Evolutionary conservation across 2,888 invertebrate genomes (phyloP), one percentile per base, ranked within the genome.

Genomic region (Ryuthela nishihirai): DNA sequence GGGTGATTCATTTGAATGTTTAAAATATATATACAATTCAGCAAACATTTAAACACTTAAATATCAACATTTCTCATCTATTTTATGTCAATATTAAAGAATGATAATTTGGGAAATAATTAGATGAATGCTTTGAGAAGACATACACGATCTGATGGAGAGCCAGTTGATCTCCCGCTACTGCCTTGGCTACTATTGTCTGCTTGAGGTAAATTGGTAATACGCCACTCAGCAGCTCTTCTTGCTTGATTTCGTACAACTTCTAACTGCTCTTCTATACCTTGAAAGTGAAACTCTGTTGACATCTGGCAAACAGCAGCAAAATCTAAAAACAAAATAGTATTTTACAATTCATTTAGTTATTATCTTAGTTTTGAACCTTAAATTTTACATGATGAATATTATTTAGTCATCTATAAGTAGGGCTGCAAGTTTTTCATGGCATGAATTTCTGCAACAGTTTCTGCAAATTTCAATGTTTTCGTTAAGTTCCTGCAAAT

Each of bases 271-370:
- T 84, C 83, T 67, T 91, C 90, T 59, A 93, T 80, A 70, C 85
- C 82, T 1, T 84, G 80, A 76, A 99, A 98, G 79, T 99, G 99
- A 72, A 97, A 91, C 75, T 99, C 99, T 1, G 97, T 91, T 0
- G 89, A 87, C 72, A 81, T 78, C 69, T 85, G 84, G 70, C 86
- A 87, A 41, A 86, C 79, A 47, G 80, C 79, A 45, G 81, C 80
- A 73, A 88, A 82, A 67, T 84, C 85, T 84, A 69, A 29, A 20
- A 40, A 12, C 38, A 18, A 23, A 43, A 18, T 44, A 40, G 4
- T 21, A n/a, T 46, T 24, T 35, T 23, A 39, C 15, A n/a, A 26
- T 20, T 25, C 7, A 45, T 23, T 15, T 23, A 6, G 4, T 17
- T 7, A 24, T 39, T 45, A 40, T 40, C 18, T 6, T 17, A 15